phyloP scores from a whole-genome alignment of 2,888 invertebrate species.

The Eupithecia subfuscata region DNA sequence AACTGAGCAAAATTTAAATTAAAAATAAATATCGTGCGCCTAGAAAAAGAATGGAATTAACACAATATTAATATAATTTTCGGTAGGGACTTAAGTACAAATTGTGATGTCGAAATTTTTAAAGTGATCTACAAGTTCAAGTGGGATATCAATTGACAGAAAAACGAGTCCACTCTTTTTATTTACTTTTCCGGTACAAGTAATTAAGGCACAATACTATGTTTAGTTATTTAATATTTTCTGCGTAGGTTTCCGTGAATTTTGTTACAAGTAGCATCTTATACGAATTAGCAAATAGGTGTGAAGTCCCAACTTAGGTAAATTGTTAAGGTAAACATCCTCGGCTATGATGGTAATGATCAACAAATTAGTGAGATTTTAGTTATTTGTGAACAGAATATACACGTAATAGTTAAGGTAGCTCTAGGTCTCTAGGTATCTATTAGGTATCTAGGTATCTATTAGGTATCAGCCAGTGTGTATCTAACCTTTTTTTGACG shows the following conservation, averaged over 20 bases:
- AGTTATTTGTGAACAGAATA: not conserved
- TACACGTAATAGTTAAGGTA: not conserved
- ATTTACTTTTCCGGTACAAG: not conserved
- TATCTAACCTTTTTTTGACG: too few species aligned
- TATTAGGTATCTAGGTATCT: not conserved
- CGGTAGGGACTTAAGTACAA: too few species aligned
- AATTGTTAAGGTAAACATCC: not conserved
- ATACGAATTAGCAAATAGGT: constrained; percentile 4
- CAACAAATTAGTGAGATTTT: constrained; percentile 2
- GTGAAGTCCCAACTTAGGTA: constrained; percentile 3
- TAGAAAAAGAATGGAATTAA: too few species aligned
- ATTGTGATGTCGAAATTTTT: too few species aligned
- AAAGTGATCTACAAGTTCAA: too few species aligned
- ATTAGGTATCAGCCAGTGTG: not conserved
- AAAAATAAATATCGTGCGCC: too few species aligned
- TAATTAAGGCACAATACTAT: not conserved
- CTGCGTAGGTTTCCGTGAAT: not conserved
- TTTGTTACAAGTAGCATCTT: not conserved
- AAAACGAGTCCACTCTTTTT: not conserved
- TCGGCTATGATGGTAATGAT: not conserved
- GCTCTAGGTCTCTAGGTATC: not conserved
- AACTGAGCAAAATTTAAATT: too few species aligned
- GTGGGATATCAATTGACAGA: not conserved
- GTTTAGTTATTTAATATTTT: not conserved
- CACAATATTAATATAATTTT: too few species aligned